Percentiles rank a stretch among this genome's conserved stretches.
Evolutionary conservation across 2,888 invertebrate species (phyloP).

Genomic region (Caenorhabditis zanzibari): DNA sequence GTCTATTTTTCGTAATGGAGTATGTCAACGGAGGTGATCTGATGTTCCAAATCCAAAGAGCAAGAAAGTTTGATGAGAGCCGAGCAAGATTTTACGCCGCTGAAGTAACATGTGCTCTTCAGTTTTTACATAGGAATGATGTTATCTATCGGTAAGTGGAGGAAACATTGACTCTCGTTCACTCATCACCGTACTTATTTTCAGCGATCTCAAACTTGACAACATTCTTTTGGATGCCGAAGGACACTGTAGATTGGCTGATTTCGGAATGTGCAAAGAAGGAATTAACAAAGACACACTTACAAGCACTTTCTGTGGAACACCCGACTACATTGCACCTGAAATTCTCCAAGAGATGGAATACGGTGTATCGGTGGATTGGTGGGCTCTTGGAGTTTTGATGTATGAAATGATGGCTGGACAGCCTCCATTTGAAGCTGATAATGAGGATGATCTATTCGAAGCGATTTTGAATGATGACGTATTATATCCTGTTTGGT

Average conservation of each 20-base stretch:
- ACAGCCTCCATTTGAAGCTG: constrained; percentile 99
- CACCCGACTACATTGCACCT: constrained; percentile 96
- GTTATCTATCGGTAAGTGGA: constrained; percentile 92
- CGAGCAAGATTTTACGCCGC: constrained; percentile 96
- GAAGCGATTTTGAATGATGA: constrained; percentile 97
- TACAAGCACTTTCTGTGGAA: constrained; percentile 94
- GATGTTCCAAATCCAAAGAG: constrained; percentile 97
- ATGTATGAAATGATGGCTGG: constrained; percentile 99
- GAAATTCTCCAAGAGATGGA: constrained; percentile 93
- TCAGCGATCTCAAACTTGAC: constrained; percentile 96
- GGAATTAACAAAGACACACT: constrained; percentile 92
- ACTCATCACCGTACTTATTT: constrained; percentile 34
- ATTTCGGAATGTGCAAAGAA: constrained; percentile 97
- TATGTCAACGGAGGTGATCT: constrained; percentile 93
- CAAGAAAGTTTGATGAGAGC: constrained; percentile 97
- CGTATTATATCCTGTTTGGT: constrained; percentile 98
- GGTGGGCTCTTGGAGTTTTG: constrained; percentile 95
- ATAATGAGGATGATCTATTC: constrained; percentile 99
- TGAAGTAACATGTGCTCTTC: constrained; percentile 96
- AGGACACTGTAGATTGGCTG: constrained; percentile 85
- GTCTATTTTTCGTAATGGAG: constrained; percentile 99
- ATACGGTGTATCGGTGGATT: constrained; percentile 86
- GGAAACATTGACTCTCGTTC: not conserved
- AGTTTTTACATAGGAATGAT: constrained; percentile 96
- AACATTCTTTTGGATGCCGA: constrained; percentile 94